Evolutionary conservation across 2,797 vertebrate species (phyloP).

Genomic region (Ctenosaura bakeri): DNA sequence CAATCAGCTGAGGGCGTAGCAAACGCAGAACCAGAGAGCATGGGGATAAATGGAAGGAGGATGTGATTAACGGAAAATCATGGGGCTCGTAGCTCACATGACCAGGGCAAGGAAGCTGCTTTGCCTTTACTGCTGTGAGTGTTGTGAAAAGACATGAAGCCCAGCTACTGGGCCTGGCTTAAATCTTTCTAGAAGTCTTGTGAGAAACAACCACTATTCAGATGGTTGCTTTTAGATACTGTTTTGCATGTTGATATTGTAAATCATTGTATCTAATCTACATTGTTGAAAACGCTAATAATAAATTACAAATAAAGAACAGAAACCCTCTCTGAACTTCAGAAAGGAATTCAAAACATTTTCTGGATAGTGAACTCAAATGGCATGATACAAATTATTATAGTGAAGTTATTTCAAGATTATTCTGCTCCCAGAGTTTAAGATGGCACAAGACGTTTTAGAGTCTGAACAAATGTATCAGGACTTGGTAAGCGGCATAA

Average conservation of each 20-base stretch:
- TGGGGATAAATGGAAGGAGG: constrained; percentile 14
- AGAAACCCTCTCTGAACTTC: background rate
- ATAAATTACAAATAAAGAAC: too few relatives aligned
- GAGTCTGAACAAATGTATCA: background rate
- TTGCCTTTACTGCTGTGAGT: background rate
- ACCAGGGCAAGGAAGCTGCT: background rate
- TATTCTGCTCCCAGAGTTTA: background rate
- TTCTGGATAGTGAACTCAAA: background rate
- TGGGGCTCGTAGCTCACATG: background rate
- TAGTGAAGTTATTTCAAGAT: background rate
- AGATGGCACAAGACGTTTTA: background rate
- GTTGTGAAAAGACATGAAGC: background rate
- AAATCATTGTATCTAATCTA: too few relatives aligned
- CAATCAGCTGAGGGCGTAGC: background rate
- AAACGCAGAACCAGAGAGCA: background rate
- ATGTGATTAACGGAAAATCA: constrained; percentile 6
- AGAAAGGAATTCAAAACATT: background rate
- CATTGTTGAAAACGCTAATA: too few relatives aligned
- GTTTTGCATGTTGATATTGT: too few relatives aligned
- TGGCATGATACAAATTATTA: too few relatives aligned
- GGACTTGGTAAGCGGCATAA: background rate
- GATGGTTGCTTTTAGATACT: too few relatives aligned
- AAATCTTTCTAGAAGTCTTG: too few relatives aligned
- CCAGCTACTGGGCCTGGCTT: too few relatives aligned
- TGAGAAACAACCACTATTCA: too few relatives aligned